These are phyloP conservation scores for Ictidomys tridecemlineatus DNA, from an alignment of 2,113 vertebrate genomes.

Conservation along the genomic window DNA sequence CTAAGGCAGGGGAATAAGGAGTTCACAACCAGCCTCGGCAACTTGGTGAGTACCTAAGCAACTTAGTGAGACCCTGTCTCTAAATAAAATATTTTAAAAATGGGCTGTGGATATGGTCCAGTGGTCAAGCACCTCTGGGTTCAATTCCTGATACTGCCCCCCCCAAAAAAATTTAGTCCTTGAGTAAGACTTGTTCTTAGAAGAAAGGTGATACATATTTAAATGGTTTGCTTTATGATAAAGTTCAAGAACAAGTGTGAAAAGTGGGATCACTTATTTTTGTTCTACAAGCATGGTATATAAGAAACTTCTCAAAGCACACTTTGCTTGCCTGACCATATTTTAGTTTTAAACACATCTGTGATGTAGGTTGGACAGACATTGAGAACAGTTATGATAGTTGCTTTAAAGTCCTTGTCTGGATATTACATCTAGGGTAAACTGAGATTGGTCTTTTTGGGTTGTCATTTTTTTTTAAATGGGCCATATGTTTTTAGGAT, in stretches of 20 bases:
- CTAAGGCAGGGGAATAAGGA: no score
- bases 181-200: not conserved
- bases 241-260: not conserved
- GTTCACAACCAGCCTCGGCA: no score
- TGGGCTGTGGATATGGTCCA: no score
- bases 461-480: not conserved
- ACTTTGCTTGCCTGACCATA: not conserved
- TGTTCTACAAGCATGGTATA: not conserved
- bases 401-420: slow-evolving; percentile 9
- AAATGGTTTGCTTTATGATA: not conserved
- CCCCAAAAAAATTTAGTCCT: not conserved
- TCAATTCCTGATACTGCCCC: no score
- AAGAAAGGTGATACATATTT: not conserved
- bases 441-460: not conserved
- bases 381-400: not conserved
- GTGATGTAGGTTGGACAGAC: not conserved
- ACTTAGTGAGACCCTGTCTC: no score
- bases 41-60: no score
- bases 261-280: not conserved
- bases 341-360: slow-evolving; percentile 35
- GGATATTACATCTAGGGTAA: not conserved
- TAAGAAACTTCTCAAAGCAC: not conserved
- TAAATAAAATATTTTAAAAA: no score
- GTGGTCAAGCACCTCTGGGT: no score
- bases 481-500: not conserved